Evolutionary conservation across 2,888 invertebrate genomes (phyloP).

Genomic region (Dryomyza anilis): DNA sequence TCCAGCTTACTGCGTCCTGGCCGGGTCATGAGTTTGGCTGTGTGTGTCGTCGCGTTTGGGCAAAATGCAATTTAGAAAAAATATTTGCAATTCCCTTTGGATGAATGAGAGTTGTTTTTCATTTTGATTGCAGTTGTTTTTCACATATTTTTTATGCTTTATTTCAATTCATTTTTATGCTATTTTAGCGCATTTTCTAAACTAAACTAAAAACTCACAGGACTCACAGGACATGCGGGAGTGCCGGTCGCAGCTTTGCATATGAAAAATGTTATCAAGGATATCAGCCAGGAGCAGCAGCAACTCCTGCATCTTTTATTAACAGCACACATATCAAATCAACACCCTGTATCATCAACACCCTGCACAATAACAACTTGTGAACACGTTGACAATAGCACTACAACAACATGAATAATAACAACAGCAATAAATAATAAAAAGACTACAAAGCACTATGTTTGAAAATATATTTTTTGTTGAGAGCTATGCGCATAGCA

Average conservation of each 20-base stretch:
- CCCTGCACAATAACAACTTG: neutral
- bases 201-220: slow-evolving; percentile 7
- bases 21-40: slow-evolving; percentile 29
- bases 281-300: neutral
- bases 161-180: too few species aligned
- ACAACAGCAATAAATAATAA: neutral
- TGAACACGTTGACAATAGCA: too few species aligned
- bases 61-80: slow-evolving; percentile 8
- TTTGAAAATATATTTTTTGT: too few species aligned
- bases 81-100: slow-evolving; percentile 11
- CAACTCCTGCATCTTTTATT: neutral
- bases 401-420: neutral
- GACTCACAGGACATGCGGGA: neutral
- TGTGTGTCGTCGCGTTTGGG: slow-evolving; percentile 31
- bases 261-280: slow-evolving; percentile 6
- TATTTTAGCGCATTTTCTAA: slow-evolving; percentile 5
- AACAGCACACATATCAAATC: too few species aligned
- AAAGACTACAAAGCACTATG: neutral
- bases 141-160: neutral
- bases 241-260: neutral
- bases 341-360: neutral
- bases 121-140: neutral
- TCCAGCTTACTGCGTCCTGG: too few species aligned
- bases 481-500: too few species aligned
- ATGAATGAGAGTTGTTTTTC: neutral